Base-by-base conservation (phyloP, 2,797 vertebrate genomes). In the Sebastes steindachneri region DNA sequence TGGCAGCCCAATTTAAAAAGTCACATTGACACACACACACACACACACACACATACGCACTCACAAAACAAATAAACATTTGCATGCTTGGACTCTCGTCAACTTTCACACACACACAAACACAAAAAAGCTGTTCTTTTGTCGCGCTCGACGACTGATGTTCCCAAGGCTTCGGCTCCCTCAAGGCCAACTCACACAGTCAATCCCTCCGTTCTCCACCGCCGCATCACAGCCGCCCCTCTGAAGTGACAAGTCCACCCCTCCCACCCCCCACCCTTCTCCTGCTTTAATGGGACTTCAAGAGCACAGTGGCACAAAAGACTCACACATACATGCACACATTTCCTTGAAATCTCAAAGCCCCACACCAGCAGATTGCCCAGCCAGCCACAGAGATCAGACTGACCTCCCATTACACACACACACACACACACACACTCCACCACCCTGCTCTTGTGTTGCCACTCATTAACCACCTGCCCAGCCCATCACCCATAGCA, bases 251-350 rank as follows among this genome's bases (percentile, higher is more conserved):
- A 89, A 75, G 77, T 86, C 78, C 74, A 41, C 73, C 85, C 75
- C 59, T 0, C 41, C 83, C 83, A 37, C 4, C 12, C 5, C 14
- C 83, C 80, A 41, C 80, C 81, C 71, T 33, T 66, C 68, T 28
- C 23, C 59, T 37, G 77, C 89, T 89, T 90, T 86, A 89, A 86
- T 87, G 79, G 73, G 80, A 87, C 90, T 87, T 91, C 80, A 91
- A 89, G 74, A 83, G 62, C 79, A 68, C 71, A 63, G 58, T 45
- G n/a, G 75, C 79, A 89, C 88, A 89, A 84, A 84, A 80, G 68
- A 71, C 69, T 71, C 68, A 17, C 70, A 63, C 65, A 74, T 8
- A 78, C 75, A 80, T 33, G 11, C 82, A 72, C 41, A 72, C 25
- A 25, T 71, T 85, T 80, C 55, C 76, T 75, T 14, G 4, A 86